A percentile compares a stretch with the other conserved stretches of the same genome.
Evolutionary conservation across 2,888 invertebrate species (phyloP).

Genomic region (Lasioglossum lativentre): DNA sequence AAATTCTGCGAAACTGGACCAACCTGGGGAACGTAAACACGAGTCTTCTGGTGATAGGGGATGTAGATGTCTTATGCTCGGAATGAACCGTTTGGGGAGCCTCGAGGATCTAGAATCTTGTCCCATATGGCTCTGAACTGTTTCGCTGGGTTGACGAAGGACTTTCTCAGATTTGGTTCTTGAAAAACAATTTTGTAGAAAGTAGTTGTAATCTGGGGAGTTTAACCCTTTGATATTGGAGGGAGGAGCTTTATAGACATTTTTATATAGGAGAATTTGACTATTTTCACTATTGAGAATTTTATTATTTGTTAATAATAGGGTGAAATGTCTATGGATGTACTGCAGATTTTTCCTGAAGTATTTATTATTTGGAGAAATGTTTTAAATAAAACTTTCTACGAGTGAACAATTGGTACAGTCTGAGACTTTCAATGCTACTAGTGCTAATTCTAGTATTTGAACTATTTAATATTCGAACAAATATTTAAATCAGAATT

Average conservation of each 20-base stretch:
- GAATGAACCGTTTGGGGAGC: not conserved
- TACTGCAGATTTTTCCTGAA: not conserved
- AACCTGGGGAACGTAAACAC: conserved; percentile 14
- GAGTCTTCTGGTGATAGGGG: not conserved
- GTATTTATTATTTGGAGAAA: not conserved
- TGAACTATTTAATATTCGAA: not conserved
- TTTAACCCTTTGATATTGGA: not conserved
- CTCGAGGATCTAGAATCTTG: not conserved
- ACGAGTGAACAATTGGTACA: not conserved
- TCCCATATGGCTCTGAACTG: not conserved
- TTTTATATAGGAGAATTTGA: not conserved
- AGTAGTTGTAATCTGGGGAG: not conserved
- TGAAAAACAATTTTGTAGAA: not conserved
- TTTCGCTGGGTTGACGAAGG: not conserved
- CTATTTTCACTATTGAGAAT: too few relatives aligned
- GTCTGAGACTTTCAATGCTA: not conserved
- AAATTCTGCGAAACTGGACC: conserved; percentile 47
- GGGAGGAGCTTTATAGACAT: not conserved
- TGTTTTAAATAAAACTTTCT: not conserved
- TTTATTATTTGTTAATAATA: too few relatives aligned
- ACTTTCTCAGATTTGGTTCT: not conserved
- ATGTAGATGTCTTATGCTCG: not conserved
- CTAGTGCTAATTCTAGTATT: not conserved
- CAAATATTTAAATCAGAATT: not conserved
- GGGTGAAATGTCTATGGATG: too few relatives aligned